Evolutionary conservation across 1,140 invertebrate genomes (phyloP).

Genomic region (Hyphantria cunea): DNA sequence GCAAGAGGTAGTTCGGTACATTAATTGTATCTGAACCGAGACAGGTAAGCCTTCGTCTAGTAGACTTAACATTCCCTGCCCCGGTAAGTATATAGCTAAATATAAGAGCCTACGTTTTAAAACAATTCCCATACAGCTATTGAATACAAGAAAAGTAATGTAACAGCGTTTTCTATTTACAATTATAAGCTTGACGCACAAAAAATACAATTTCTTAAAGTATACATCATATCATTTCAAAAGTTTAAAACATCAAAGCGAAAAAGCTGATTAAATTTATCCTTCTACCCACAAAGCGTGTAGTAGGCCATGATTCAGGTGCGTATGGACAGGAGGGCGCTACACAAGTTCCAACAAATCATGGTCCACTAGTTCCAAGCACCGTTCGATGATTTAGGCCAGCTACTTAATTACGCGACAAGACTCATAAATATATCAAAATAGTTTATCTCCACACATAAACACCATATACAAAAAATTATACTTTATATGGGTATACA

Average conservation of each 20-base stretch:
- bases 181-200: conserved; percentile 64
- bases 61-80: too few relatives aligned
- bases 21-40: conserved; percentile 36
- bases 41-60: too few relatives aligned
- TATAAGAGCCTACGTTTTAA: conserved; percentile 23
- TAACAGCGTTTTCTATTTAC: conserved; percentile 66
- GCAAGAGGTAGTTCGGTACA: conserved; percentile 76
- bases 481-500: not conserved
- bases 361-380: conserved; percentile 16
- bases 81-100: too few relatives aligned
- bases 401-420: conserved; percentile 26
- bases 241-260: conserved; percentile 46
- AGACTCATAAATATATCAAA: conserved; percentile 12
- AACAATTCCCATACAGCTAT: conserved; percentile 35
- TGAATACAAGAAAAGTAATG: conserved; percentile 41
- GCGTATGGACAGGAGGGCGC: not conserved
- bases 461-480: not conserved
- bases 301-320: conserved; percentile 19
- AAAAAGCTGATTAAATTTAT: conserved; percentile 42
- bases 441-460: not conserved
- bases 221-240: conserved; percentile 34
- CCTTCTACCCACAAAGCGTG: conserved; percentile 24
- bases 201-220: conserved; percentile 49
- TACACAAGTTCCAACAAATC: conserved; percentile 10
- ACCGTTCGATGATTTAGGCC: conserved; percentile 12